Evolutionary conservation across 2,888 invertebrate genomes (phyloP).

Genomic region (Volucella bombylans): DNA sequence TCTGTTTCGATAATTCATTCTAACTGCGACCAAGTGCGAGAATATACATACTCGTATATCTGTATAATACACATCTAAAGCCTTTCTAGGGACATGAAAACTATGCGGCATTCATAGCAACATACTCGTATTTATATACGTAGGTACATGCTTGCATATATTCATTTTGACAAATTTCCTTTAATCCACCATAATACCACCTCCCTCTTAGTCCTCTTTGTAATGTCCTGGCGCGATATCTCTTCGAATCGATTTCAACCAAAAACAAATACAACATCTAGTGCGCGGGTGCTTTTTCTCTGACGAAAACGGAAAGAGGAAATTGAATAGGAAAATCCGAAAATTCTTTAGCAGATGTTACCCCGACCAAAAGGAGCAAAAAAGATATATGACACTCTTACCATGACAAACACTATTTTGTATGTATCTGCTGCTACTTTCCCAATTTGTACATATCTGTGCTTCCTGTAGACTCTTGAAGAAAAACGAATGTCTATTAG

Average conservation of each 20-base stretch:
- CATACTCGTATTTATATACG: too few relatives aligned
- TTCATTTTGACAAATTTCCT: constrained; percentile 71
- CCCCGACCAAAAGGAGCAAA: constrained; percentile 33
- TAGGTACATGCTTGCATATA: constrained; percentile 21
- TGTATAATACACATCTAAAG: too few relatives aligned
- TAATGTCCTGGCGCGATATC: constrained; percentile 2
- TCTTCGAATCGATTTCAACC: not conserved
- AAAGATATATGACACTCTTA: constrained; percentile 39
- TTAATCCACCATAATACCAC: constrained; percentile 42
- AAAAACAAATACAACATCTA: constrained; percentile 47
- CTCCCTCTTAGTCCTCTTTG: not conserved
- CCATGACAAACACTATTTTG: not conserved
- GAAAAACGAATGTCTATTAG: constrained; percentile 70
- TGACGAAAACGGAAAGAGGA: constrained; percentile 1
- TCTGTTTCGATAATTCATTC: too few relatives aligned
- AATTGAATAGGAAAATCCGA: constrained; percentile 71
- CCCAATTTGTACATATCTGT: not conserved
- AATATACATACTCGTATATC: too few relatives aligned
- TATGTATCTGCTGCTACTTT: not conserved
- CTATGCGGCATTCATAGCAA: constrained; percentile 69
- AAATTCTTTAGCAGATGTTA: constrained; percentile 71
- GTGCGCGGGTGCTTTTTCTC: not conserved
- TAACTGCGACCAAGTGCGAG: not conserved
- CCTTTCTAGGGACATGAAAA: constrained; percentile 14
- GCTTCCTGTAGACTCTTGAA: constrained; percentile 28